Conservation (phyloP, 2,113 vertebrate genomes). For the Lasiurus cinereus region DNA sequence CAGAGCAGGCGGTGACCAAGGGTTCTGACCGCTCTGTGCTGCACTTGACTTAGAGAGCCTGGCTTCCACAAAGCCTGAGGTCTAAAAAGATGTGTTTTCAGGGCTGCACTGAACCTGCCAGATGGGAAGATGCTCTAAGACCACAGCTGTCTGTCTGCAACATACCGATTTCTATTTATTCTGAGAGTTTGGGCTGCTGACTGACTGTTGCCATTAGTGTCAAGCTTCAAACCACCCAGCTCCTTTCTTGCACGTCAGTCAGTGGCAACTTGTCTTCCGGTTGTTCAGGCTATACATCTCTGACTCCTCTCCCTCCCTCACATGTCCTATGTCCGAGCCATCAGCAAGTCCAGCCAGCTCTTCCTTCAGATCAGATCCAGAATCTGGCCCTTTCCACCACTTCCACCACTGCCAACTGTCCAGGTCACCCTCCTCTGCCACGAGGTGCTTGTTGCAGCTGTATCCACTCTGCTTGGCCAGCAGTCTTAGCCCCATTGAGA, state of each 20-base stretch:
- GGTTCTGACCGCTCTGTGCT: too few species aligned
- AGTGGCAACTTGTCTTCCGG: neutral
- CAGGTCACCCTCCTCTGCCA: neutral
- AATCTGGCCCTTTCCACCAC: neutral
- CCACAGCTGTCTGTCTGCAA: neutral
- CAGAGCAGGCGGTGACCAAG: neutral
- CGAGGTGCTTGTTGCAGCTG: neutral
- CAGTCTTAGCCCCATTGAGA: neutral
- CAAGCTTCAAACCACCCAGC: neutral
- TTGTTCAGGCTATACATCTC: neutral
- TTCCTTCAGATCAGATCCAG: neutral
- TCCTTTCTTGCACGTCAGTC: too few species aligned
- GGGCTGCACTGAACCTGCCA: neutral
- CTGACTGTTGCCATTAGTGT: neutral
- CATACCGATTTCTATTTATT: neutral
- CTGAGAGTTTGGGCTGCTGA: neutral
- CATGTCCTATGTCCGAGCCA: neutral
- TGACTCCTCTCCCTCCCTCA: too few species aligned
- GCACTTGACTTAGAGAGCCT: accelerated
- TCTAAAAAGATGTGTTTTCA: neutral
- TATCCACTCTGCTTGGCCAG: neutral
- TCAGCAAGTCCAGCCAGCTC: neutral
- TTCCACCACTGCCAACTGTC: too few species aligned
- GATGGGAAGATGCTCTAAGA: neutral
- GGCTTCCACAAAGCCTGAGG: neutral